phyloP scores from a whole-genome alignment of 2,888 invertebrate species.

The Orthonevra nobilis region DNA sequence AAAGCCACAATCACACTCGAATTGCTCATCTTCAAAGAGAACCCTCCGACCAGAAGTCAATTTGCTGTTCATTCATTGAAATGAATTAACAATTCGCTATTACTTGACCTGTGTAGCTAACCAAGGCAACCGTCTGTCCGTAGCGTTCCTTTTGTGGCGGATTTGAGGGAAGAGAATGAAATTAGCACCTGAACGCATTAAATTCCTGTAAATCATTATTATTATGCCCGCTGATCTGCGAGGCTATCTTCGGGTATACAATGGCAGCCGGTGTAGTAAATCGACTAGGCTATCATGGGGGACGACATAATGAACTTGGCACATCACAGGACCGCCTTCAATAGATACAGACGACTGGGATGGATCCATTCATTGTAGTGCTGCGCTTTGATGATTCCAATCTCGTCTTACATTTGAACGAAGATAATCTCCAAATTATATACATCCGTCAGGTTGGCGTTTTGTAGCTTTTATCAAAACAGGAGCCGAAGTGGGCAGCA shows the following conservation, averaged over 20 bases:
- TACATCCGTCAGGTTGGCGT: constrained; percentile 50
- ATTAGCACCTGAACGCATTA: constrained; percentile 78
- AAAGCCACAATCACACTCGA: constrained; percentile 10
- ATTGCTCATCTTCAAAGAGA: constrained; percentile 25
- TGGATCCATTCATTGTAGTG: constrained; percentile 37
- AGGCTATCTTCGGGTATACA: constrained; percentile 32
- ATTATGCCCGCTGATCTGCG: constrained; percentile 52
- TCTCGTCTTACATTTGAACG: constrained; percentile 43
- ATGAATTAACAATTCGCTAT: not conserved
- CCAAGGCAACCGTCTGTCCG: too few species aligned
- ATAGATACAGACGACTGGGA: not conserved
- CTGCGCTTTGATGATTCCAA: constrained; percentile 51
- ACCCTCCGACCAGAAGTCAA: constrained; percentile 16
- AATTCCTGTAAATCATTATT: constrained; percentile 77
- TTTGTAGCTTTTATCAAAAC: constrained; percentile 44
- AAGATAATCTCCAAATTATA: constrained; percentile 62
- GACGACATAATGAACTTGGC: constrained; percentile 39
- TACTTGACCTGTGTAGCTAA: not conserved
- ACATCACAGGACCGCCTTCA: constrained; percentile 42
- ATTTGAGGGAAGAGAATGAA: too few species aligned
- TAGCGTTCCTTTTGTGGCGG: not conserved
- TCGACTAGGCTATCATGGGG: constrained; percentile 5
- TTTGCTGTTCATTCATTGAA: constrained; percentile 26
- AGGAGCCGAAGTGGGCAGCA: constrained; percentile 37
- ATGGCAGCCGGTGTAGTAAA: constrained; percentile 28